phyloP scores from a whole-genome alignment of 2,888 invertebrate species.

The Elegia similella region DNA sequence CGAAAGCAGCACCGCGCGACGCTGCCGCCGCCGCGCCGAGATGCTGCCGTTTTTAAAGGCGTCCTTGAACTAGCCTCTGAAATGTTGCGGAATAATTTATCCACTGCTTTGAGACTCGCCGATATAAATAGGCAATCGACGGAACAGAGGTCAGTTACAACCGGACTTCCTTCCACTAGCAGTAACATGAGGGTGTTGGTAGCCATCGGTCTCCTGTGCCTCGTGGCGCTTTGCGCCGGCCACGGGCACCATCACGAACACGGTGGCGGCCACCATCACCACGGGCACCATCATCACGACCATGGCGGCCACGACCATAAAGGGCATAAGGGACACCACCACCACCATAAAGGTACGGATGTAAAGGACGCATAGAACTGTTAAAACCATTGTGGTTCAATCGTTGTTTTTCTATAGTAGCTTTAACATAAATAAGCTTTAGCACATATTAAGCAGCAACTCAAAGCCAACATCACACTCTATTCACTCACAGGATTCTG shows the following conservation, averaged over 20 bases:
- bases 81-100: slow-evolving; percentile 75
- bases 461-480: too few relatives aligned
- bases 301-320: slow-evolving; percentile 89
- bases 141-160: slow-evolving; percentile 64
- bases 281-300: slow-evolving; percentile 84
- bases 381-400: too few relatives aligned
- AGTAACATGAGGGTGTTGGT: slow-evolving; percentile 61
- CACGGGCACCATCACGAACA: slow-evolving; percentile 77
- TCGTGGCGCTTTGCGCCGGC: slow-evolving; percentile 69
- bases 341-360: slow-evolving; percentile 84
- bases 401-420: too few relatives aligned
- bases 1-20: neutral
- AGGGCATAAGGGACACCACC: slow-evolving; percentile 88
- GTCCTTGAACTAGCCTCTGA: slow-evolving; percentile 68
- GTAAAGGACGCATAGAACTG: too few relatives aligned
- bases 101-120: slow-evolving; percentile 52
- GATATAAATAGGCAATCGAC: slow-evolving; percentile 70
- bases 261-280: slow-evolving; percentile 85
- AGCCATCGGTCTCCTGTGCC: slow-evolving; percentile 51
- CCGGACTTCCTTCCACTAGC: slow-evolving; percentile 62
- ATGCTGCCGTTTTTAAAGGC: slow-evolving; percentile 42
- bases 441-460: too few relatives aligned
- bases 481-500: too few relatives aligned
- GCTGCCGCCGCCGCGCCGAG: slow-evolving; percentile 19
- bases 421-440: too few relatives aligned